Evolutionary conservation across 2,888 invertebrate species (phyloP).

Genomic region (Tetheella fluctuosa): DNA sequence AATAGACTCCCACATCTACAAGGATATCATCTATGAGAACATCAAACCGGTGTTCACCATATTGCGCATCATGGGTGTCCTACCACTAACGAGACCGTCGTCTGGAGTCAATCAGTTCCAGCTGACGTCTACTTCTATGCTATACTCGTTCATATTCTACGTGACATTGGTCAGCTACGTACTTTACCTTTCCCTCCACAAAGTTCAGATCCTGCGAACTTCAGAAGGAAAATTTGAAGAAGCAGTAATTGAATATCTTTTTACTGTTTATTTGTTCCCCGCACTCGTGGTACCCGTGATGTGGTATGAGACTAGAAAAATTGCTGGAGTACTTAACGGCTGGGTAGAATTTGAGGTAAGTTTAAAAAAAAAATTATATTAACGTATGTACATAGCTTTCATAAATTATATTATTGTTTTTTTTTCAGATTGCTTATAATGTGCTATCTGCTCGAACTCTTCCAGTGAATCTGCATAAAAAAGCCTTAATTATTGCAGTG

Average conservation of each 20-base stretch:
- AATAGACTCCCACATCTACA: constrained; percentile 56
- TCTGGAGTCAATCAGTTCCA: constrained; percentile 77
- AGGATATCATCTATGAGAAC: constrained; percentile 76
- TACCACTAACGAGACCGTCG: constrained; percentile 83
- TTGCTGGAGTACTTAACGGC: constrained; percentile 84
- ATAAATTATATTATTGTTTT: constrained; percentile 13
- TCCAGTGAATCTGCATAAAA: constrained; percentile 83
- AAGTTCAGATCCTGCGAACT: constrained; percentile 84
- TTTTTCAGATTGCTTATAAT: constrained; percentile 82
- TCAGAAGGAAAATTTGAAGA: constrained; percentile 89
- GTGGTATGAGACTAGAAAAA: constrained; percentile 87
- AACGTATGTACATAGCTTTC: too few species aligned
- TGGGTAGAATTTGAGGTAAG: constrained; percentile 88
- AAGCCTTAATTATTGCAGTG: constrained; percentile 83
- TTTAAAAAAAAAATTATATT: constrained; percentile 16
- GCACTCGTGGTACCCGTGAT: constrained; percentile 85
- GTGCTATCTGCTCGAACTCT: constrained; percentile 84
- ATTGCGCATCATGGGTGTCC: constrained; percentile 83
- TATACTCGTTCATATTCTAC: constrained; percentile 84
- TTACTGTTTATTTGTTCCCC: constrained; percentile 88
- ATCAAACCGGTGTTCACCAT: constrained; percentile 74
- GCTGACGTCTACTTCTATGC: constrained; percentile 81
- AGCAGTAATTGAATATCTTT: constrained; percentile 89
- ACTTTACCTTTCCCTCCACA: constrained; percentile 85
- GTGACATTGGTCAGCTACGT: constrained; percentile 80